Evolutionary conservation across 2,113 vertebrate species (phyloP).

Genomic region (Oenanthe oenanthe): DNA sequence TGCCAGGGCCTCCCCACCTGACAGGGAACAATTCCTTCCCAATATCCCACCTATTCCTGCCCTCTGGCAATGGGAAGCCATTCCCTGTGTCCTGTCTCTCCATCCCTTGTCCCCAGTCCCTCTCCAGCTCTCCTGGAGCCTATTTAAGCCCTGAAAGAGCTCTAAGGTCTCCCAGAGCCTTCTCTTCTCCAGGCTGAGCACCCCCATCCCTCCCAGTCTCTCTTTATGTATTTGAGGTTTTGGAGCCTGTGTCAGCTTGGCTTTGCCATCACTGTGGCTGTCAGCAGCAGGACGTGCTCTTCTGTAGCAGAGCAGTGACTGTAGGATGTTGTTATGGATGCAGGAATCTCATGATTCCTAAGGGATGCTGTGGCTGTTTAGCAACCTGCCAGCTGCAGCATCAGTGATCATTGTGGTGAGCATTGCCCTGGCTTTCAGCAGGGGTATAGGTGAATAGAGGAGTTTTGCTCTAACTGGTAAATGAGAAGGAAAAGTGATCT

Average conservation of each 20-base stretch:
- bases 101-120: background rate
- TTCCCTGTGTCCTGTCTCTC: background rate
- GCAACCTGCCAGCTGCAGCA: fast-evolving
- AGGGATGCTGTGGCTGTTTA: background rate
- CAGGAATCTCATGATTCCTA: background rate
- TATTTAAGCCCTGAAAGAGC: background rate
- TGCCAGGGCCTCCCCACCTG: background rate
- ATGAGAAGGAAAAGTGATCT: background rate
- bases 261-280: background rate
- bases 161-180: background rate
- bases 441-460: background rate
- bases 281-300: background rate
- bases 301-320: background rate
- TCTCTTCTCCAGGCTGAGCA: background rate
- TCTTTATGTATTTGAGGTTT: background rate
- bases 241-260: background rate
- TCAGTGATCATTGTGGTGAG: background rate
- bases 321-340: background rate
- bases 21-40: background rate
- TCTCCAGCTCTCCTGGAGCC: background rate
- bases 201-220: background rate
- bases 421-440: background rate
- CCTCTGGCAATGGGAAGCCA: background rate
- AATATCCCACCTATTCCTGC: fast-evolving
- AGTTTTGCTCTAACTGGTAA: background rate